These are phyloP conservation scores for Lottia scabra DNA, from an alignment of 2,888 invertebrate species.

Conservation along the genomic window DNA sequence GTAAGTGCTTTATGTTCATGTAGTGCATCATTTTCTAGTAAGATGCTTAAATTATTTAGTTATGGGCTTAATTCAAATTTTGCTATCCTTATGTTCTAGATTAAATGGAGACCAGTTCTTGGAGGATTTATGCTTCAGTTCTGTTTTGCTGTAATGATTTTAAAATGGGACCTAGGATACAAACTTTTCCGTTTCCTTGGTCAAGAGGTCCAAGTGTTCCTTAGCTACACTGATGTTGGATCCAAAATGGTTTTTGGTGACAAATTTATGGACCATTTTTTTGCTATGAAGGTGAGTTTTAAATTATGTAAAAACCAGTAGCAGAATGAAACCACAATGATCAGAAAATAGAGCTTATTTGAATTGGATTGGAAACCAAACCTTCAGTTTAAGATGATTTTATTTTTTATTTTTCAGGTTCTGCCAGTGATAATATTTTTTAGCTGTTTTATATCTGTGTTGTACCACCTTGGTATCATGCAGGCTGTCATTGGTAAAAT, in stretches of 20 bases:
- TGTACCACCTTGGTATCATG: constrained; percentile 90
- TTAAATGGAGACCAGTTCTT: constrained; percentile 80
- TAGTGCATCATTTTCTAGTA: no score
- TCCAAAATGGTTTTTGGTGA: constrained; percentile 86
- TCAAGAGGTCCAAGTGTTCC: constrained; percentile 79
- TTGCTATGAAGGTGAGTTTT: constrained; percentile 84
- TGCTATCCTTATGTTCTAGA: constrained; percentile 52
- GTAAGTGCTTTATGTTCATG: no score
- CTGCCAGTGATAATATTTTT: constrained; percentile 94
- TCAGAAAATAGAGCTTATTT: no score
- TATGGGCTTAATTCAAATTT: background rate
- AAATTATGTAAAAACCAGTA: no score
- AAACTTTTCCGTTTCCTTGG: constrained; percentile 79
- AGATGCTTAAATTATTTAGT: no score
- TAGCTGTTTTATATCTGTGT: constrained; percentile 87
- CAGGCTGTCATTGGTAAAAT: constrained; percentile 86
- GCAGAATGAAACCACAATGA: no score
- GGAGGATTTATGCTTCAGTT: constrained; percentile 88
- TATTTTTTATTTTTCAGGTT: constrained; percentile 66
- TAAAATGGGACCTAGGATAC: constrained; percentile 86
- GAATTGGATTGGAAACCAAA: no score
- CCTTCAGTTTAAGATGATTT: no score
- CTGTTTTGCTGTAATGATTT: constrained; percentile 83
- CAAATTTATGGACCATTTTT: constrained; percentile 72
- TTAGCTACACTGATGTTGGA: constrained; percentile 83